Evolutionary conservation across 1,140 invertebrate genomes (phyloP).

Genomic region (Cotesia typhae): DNA sequence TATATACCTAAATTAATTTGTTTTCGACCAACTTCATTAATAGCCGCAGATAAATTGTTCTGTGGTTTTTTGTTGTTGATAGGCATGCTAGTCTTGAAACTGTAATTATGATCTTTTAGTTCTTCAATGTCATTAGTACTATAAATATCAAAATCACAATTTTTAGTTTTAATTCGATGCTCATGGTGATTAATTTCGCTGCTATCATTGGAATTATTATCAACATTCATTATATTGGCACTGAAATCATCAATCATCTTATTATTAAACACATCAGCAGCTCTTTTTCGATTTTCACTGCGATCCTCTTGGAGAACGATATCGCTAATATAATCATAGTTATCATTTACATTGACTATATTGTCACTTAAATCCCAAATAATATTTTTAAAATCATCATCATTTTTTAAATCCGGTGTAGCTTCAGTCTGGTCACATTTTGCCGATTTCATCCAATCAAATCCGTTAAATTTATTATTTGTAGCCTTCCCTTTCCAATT

Average conservation of each 20-base stretch:
- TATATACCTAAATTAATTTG: not conserved
- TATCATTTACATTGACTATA: no score
- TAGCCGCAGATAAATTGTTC: not conserved
- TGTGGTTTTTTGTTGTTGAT: not conserved
- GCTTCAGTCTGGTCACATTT: not conserved
- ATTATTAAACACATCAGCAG: not conserved
- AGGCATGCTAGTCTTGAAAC: constrained; percentile 2
- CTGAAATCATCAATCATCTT: not conserved
- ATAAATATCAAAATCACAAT: not conserved
- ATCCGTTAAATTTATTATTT: not conserved
- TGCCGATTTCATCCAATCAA: not conserved
- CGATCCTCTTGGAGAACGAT: not conserved
- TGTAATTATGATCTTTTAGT: constrained; percentile 1
- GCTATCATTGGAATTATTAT: not conserved
- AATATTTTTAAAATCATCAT: no score
- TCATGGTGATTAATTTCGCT: no score
- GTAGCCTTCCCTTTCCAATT: not conserved
- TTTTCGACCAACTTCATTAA: not conserved
- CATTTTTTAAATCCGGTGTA: not conserved
- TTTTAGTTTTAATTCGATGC: not conserved
- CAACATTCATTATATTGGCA: not conserved
- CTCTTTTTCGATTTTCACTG: not conserved
- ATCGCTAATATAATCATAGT: no score
- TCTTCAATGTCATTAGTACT: not conserved
- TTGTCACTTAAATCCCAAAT: no score